Percentiles rank a stretch among this genome's conserved stretches.
These are phyloP conservation scores for Muricea muricata DNA, from an alignment of 92 coral and sea anemone genomes.

Conservation along the genomic window DNA sequence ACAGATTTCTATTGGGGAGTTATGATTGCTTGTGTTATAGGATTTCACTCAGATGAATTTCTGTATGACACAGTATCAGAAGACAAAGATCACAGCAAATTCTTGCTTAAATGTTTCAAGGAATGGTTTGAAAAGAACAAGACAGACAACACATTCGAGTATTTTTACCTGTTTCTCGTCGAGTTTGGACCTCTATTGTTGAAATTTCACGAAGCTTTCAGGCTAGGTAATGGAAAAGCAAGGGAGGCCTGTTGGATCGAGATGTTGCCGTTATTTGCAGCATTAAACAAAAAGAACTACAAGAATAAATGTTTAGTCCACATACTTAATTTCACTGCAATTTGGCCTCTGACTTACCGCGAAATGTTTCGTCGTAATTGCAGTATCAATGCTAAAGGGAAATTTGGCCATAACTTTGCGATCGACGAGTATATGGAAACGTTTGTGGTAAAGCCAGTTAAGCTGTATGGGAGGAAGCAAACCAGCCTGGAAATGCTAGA, in stretches of 20 bases:
- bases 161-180: conserved; percentile 7
- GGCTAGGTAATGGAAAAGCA: conserved; percentile 7
- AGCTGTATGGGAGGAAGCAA: conserved; percentile 35
- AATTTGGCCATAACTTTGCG: conserved; percentile 44
- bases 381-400: conserved; percentile 26
- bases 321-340: conserved; percentile 29
- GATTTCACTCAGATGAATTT: neutral
- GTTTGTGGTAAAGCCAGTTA: conserved; percentile 35
- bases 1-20: conserved; percentile 14
- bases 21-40: neutral
- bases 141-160: conserved; percentile 22
- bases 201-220: conserved; percentile 14
- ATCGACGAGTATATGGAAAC: conserved; percentile 51
- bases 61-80: neutral
- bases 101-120: conserved; percentile 1
- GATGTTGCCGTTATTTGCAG: conserved; percentile 7
- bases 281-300: conserved; percentile 47
- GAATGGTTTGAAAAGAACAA: conserved; percentile 17
- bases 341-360: conserved; percentile 42
- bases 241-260: conserved; percentile 22
- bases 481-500: conserved; percentile 36
- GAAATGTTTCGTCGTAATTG: conserved; percentile 44
- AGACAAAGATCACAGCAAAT: neutral
- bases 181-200: conserved; percentile 30
- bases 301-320: conserved; percentile 44